Percentiles rank a stretch among this genome's conserved stretches.
Evolutionary conservation across 1,140 invertebrate genomes (phyloP).

Genomic region (Drosophila tani): DNA sequence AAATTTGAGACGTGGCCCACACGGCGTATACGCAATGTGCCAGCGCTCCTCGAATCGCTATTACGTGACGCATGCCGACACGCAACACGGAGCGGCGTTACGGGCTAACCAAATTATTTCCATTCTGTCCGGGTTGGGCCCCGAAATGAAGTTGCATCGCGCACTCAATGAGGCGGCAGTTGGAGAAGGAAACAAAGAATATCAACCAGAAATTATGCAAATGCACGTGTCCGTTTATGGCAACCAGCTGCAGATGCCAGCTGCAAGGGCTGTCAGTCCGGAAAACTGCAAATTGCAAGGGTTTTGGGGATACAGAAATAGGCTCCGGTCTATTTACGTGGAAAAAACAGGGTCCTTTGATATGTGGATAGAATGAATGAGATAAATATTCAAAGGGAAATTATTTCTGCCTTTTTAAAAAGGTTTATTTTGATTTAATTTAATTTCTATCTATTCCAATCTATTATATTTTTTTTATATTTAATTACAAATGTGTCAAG

Average conservation of each 20-base stretch:
- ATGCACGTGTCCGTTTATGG: neutral
- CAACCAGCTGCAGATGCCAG: neutral
- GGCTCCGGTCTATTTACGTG: neutral
- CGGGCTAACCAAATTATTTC: constrained; percentile 68
- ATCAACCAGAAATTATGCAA: constrained; percentile 1
- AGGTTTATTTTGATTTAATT: no score
- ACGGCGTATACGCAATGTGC: constrained; percentile 38
- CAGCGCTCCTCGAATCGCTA: constrained; percentile 7
- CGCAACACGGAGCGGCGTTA: constrained; percentile 24
- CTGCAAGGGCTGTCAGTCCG: constrained; percentile 3
- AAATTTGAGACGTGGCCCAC: constrained; percentile 37
- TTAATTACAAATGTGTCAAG: no score
- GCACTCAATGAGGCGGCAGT: constrained; percentile 18
- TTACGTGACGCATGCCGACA: constrained; percentile 40
- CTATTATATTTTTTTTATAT: no score
- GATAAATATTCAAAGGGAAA: neutral
- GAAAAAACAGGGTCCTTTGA: no score
- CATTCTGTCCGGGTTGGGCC: constrained; percentile 15
- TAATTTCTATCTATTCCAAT: neutral
- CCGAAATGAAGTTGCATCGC: constrained; percentile 9
- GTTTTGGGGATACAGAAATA: neutral
- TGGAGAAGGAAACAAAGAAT: neutral
- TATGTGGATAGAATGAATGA: neutral
- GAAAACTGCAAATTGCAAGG: constrained; percentile 7
- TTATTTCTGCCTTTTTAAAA: neutral